A percentile compares a stretch with the other conserved stretches of the same genome.
phyloP scores from a whole-genome alignment of 2,888 invertebrate species.

The Doris montereyensis region DNA sequence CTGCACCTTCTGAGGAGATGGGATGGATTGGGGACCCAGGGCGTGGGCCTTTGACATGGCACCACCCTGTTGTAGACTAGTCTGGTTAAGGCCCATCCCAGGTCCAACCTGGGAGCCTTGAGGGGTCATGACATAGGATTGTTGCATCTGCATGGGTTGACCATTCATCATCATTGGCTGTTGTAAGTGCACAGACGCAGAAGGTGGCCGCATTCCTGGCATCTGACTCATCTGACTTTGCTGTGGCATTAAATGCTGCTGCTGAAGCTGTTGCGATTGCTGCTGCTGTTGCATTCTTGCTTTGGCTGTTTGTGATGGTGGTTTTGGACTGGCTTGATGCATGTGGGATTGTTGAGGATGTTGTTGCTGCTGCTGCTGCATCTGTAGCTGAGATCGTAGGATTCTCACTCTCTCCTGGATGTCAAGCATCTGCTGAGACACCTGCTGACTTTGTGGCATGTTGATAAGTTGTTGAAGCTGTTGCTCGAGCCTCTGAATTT shows the following conservation, averaged over 20 bases:
- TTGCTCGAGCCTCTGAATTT: conserved; percentile 62
- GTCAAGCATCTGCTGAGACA: conserved; percentile 68
- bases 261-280: conserved; percentile 43
- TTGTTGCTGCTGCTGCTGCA: conserved; percentile 54
- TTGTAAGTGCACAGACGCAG: conserved; percentile 29
- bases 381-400: conserved; percentile 63
- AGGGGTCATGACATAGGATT: background rate
- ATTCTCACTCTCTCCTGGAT: conserved; percentile 65
- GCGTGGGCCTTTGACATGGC: conserved; percentile 35
- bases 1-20: conserved; percentile 48
- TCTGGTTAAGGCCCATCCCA: conserved; percentile 28
- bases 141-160: conserved; percentile 26
- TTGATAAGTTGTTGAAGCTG: conserved; percentile 66
- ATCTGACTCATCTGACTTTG: conserved; percentile 41
- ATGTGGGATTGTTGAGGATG: conserved; percentile 32
- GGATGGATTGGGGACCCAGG: conserved; percentile 37
- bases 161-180: conserved; percentile 31
- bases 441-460: conserved; percentile 66
- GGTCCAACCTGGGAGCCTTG: background rate
- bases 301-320: conserved; percentile 44
- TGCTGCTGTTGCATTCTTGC: conserved; percentile 35
- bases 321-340: conserved; percentile 30
- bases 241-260: conserved; percentile 46
- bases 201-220: conserved; percentile 21
- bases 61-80: conserved; percentile 45